Conservation (phyloP, 2,797 vertebrate species). For the Ara ararauna region DNA sequence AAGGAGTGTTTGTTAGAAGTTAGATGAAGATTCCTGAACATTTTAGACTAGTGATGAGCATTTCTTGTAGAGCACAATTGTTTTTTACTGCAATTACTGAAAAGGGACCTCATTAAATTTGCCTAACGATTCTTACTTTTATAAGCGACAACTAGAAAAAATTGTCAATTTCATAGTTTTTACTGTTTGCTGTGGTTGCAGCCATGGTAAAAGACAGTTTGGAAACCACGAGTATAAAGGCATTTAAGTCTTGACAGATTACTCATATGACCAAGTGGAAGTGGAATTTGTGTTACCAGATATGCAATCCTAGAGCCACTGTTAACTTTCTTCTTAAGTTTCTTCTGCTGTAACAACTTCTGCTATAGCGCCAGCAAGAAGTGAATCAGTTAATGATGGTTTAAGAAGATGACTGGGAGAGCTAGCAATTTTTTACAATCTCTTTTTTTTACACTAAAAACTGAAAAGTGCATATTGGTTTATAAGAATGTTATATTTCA, state of each 20-base stretch:
- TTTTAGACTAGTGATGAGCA: background rate
- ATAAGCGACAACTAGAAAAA: background rate
- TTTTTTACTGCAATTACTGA: background rate
- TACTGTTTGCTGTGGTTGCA: background rate
- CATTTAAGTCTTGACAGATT: background rate
- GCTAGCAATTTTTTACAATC: background rate
- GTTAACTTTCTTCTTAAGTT: background rate
- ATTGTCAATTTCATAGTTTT: background rate
- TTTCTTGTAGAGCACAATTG: background rate
- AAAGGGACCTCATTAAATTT: background rate
- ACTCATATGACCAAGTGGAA: background rate
- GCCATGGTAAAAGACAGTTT: background rate
- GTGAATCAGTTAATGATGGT: background rate
- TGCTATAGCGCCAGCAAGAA: background rate
- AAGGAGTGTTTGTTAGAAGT: background rate
- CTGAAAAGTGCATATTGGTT: background rate
- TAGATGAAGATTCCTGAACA: background rate
- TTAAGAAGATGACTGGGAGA: background rate
- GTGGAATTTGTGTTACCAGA: background rate
- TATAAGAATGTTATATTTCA: background rate
- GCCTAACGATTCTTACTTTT: background rate
- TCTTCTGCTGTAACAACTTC: background rate
- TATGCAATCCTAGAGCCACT: background rate
- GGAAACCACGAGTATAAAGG: background rate
- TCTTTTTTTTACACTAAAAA: background rate